Evolutionary conservation across 2,888 invertebrate genomes (phyloP).

Genomic region (Parelbella ahira): DNA sequence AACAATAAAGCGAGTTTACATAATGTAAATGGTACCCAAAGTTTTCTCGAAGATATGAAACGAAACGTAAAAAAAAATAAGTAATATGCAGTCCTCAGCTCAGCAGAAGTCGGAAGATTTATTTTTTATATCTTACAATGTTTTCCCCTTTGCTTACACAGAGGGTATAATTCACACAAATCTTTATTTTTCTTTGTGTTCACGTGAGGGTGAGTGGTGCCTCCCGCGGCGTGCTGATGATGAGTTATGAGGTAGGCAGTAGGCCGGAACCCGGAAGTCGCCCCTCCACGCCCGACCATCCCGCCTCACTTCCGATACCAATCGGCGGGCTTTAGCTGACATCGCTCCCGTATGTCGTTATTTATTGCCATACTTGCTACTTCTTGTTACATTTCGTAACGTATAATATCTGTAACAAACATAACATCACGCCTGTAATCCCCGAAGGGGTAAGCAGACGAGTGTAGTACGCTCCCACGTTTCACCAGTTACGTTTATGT

Average conservation of each 20-base stretch:
- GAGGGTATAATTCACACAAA: constrained; percentile 71
- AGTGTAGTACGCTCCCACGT: too few relatives aligned
- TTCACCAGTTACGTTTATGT: too few relatives aligned
- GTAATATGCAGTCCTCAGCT: constrained; percentile 11
- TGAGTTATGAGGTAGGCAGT: constrained; percentile 63
- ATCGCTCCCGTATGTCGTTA: constrained; percentile 57
- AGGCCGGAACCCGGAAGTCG: constrained; percentile 62
- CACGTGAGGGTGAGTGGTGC: constrained; percentile 50
- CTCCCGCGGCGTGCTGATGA: constrained; percentile 70
- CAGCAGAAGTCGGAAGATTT: constrained; percentile 31
- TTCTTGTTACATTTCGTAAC: too few relatives aligned
- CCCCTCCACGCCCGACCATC: constrained; percentile 59
- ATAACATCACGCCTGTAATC: too few relatives aligned
- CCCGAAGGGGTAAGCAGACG: too few relatives aligned
- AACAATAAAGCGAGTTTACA: too few relatives aligned
- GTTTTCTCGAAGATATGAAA: too few relatives aligned
- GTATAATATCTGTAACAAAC: too few relatives aligned
- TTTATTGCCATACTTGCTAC: constrained; percentile 50
- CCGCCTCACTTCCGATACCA: constrained; percentile 72
- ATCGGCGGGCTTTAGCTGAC: constrained; percentile 60
- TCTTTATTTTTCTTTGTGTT: constrained; percentile 71
- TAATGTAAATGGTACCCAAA: too few relatives aligned
- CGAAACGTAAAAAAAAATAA: too few relatives aligned
- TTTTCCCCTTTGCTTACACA: constrained; percentile 55
- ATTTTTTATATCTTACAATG: constrained; percentile 41